These are phyloP conservation scores for Rachycentron canadum DNA, from an alignment of 2,797 vertebrate genomes.

Conservation along the genomic window DNA sequence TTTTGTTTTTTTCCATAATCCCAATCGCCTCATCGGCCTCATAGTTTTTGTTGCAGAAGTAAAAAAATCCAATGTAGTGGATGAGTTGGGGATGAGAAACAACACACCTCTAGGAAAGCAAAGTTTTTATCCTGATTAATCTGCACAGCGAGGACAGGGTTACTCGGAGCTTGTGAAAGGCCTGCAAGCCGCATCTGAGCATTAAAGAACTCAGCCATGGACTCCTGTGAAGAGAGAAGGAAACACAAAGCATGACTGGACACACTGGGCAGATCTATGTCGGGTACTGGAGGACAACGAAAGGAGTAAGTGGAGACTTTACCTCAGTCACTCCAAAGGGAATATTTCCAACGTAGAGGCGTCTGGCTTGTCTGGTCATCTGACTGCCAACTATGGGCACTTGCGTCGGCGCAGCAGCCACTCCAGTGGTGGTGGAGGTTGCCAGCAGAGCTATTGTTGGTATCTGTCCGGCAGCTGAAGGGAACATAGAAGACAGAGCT, in stretches of 20 bases:
- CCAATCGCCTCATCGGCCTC: neutral
- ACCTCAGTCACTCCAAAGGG: constrained; percentile 87
- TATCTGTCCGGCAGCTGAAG: constrained; percentile 84
- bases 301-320: neutral
- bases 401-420: constrained; percentile 78
- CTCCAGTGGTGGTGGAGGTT: constrained; percentile 72
- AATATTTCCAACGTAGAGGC: constrained; percentile 87
- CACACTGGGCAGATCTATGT: neutral
- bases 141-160: constrained; percentile 86
- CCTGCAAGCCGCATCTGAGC: constrained; percentile 87
- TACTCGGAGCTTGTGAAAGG: constrained; percentile 83
- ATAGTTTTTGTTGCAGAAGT: neutral
- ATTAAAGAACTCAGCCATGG: constrained; percentile 88
- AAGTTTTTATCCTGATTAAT: constrained; percentile 89
- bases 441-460: constrained; percentile 83
- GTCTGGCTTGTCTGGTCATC: constrained; percentile 86
- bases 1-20: neutral
- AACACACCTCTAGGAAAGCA: constrained; percentile 82
- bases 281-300: neutral
- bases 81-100: neutral
- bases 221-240: constrained; percentile 74
- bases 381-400: constrained; percentile 84
- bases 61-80: neutral
- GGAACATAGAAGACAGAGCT: neutral
- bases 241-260: constrained; percentile 6